A percentile compares a stretch with the other conserved stretches of the same genome.
Conservation (phyloP, 2,113 vertebrate genomes). For the Hemicordylus capensis region DNA sequence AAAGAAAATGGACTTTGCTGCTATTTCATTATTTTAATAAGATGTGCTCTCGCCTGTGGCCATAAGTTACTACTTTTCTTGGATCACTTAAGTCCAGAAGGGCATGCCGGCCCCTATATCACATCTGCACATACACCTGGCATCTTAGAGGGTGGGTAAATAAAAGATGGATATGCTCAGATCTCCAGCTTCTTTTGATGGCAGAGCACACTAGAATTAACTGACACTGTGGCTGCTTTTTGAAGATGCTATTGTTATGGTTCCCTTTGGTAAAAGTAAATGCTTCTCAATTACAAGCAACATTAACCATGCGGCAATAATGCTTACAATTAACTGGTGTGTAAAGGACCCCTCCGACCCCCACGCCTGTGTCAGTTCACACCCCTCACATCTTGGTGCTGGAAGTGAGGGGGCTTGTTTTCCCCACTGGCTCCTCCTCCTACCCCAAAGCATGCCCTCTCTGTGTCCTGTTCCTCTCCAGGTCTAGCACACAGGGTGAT, state of each 20-base stretch:
- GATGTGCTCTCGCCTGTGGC: slow-evolving; percentile 18
- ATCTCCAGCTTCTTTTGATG: slow-evolving; percentile 53
- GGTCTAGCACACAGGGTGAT: too few relatives aligned
- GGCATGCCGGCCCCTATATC: slow-evolving; percentile 38
- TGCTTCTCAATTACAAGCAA: slow-evolving; percentile 54
- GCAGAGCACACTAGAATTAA: slow-evolving; percentile 35
- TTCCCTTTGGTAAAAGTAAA: too few relatives aligned
- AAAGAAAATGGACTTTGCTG: slow-evolving; percentile 52
- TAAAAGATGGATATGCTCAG: slow-evolving; percentile 51
- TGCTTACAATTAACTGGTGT: rapidly evolving
- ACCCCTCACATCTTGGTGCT: too few relatives aligned
- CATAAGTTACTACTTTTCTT: slow-evolving; percentile 49
- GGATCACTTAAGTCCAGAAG: slow-evolving; percentile 42
- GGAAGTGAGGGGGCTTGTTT: too few relatives aligned
- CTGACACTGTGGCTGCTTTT: too few relatives aligned
- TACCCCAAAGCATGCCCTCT: too few relatives aligned
- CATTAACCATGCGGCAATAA: slow-evolving; percentile 22
- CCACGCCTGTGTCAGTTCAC: too few relatives aligned
- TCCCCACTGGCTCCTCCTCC: too few relatives aligned
- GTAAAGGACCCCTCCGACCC: too few relatives aligned
- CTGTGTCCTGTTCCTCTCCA: too few relatives aligned
- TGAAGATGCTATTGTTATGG: too few relatives aligned
- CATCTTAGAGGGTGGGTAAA: slow-evolving; percentile 55
- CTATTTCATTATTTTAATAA: slow-evolving; percentile 49
- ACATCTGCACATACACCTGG: slow-evolving; percentile 54